These are phyloP conservation scores for Gallinago stenura DNA, from an alignment of 2,797 vertebrate genomes.

Conservation along the genomic window DNA sequence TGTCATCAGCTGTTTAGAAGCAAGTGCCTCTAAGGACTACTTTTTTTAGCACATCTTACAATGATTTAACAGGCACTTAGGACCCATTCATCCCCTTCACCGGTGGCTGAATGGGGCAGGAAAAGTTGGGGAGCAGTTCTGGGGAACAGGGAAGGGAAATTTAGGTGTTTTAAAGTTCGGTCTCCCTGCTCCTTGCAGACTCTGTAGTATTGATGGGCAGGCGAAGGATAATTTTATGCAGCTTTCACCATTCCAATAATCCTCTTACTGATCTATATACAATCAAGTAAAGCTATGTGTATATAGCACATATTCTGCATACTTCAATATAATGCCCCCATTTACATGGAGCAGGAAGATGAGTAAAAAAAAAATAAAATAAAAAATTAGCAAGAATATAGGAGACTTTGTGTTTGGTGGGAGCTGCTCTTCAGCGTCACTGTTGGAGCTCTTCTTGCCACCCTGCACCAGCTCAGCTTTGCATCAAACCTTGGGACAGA, in stretches of 20 bases:
- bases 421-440: not conserved
- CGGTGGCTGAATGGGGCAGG: not conserved
- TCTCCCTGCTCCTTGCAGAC: not conserved
- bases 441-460: not conserved
- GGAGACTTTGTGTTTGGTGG: not conserved
- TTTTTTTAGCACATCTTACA: not conserved
- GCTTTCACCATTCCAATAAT: not conserved
- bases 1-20: not conserved
- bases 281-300: not conserved
- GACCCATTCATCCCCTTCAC: not conserved
- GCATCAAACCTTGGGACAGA: not conserved
- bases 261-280: not conserved
- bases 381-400: not conserved
- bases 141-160: not conserved
- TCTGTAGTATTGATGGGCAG: not conserved
- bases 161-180: not conserved
- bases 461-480: not conserved
- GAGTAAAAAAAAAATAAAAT: not conserved
- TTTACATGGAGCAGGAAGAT: rapidly evolving
- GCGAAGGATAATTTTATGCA: not conserved
- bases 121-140: not conserved
- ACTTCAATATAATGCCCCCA: not conserved
- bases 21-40: not conserved
- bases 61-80: not conserved
- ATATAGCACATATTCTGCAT: not conserved